A percentile compares a stretch with the other conserved stretches of the same genome.
These are phyloP conservation scores for Sycobia sp. DNA, from an alignment of 1,140 invertebrate species.

Conservation along the genomic window DNA sequence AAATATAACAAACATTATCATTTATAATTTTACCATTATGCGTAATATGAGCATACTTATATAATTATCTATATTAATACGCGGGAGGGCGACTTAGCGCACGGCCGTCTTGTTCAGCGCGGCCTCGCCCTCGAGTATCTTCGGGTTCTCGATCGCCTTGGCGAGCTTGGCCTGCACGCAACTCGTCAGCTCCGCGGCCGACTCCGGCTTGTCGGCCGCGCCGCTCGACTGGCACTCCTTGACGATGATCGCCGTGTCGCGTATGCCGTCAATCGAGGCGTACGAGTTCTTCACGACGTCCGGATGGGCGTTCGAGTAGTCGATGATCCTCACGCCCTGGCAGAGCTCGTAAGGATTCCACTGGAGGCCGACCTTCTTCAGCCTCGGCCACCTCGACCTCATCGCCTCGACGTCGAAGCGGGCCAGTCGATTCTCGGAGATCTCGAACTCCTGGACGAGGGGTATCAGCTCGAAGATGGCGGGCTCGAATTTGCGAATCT, in stretches of 20 bases:
- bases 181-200: slow-evolving; percentile 10
- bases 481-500: slow-evolving; percentile 24
- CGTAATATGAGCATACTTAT: background rate
- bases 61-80: background rate
- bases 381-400: slow-evolving; percentile 26
- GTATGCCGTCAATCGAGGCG: slow-evolving; percentile 18
- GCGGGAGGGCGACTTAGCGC: too few species aligned
- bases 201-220: slow-evolving; percentile 2
- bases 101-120: too few species aligned
- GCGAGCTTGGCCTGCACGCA: slow-evolving; percentile 16
- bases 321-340: slow-evolving; percentile 20
- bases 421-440: slow-evolving; percentile 21
- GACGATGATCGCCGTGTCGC: slow-evolving; percentile 15
- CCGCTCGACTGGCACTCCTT: slow-evolving; percentile 15
- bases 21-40: background rate
- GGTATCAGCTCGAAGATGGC: slow-evolving; percentile 24
- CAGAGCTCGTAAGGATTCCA: slow-evolving; percentile 26
- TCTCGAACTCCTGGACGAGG: slow-evolving; percentile 22
- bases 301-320: slow-evolving; percentile 19
- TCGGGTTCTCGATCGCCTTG: slow-evolving; percentile 14
- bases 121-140: slow-evolving; percentile 20
- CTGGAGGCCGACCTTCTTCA: slow-evolving; percentile 29
- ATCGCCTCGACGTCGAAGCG: slow-evolving; percentile 24
- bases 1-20: too few species aligned
- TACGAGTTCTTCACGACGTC: slow-evolving; percentile 22